Base-by-base conservation (phyloP, 2,888 invertebrate genomes). In the Microchrysa polita region DNA sequence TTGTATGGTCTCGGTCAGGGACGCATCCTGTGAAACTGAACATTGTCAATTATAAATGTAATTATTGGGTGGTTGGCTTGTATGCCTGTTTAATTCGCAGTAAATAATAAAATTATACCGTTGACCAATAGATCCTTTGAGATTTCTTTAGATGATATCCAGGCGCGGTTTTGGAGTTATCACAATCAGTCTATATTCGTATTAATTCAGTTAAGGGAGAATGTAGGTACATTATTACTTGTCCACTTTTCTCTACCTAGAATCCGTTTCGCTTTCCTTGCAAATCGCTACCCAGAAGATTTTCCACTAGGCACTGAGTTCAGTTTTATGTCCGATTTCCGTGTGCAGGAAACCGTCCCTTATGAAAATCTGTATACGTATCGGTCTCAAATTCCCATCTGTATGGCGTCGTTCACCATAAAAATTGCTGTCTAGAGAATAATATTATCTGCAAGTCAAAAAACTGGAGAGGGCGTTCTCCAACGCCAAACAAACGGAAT, bases 361-460 rank as follows among this genome's bases (percentile, higher is more conserved):
- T n/a, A n/a, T n/a, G n/a, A n/a, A n/a, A n/a, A n/a, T n/a, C n/a
- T n/a, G n/a, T n/a, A n/a, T n/a, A n/a, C n/a, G n/a, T n/a, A n/a
- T n/a, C n/a, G n/a, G n/a, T n/a, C n/a, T n/a, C 42, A 42, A 23
- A 63, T 42, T 42, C 34, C 44, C 4, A 42, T 44, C 22, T 16
- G 65, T 44, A 22, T 65, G 44, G 44, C 48, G 48, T 65, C 65
- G 42, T 44, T 12, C 10, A 55, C 69, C 57, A 18, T 55, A 69
- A 42, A 23, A 20, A 69, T 69, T 69, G 57, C 40, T 52, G 40
- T 69, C 69, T 14, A 34, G 69, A 57, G 69, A 69, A 34, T 55
- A 57, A 69, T 69, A 27, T 40, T 57, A 67, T 65, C 65, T 65
- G 44, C 65, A 65, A 65, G 65, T 65, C 65, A 55, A 69, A 23